Percentiles rank a stretch among this genome's conserved stretches.
Conservation (phyloP, 2,113 vertebrate genomes). For the Heterotilapia buettikoferi region DNA sequence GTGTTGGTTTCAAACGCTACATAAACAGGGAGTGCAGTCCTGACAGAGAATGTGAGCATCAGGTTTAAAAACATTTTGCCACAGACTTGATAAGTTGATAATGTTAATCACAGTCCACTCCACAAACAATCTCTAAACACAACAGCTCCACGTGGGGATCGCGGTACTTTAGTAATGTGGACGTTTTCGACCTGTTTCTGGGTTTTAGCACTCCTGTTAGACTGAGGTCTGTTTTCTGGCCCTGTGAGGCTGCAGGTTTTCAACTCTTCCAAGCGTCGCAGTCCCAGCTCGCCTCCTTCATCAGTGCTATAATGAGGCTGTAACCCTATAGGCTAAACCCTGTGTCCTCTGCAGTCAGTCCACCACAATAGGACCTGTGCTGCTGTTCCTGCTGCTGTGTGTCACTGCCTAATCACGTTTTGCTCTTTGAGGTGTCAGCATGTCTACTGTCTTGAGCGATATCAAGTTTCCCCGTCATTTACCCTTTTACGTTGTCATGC, state of each 20-base stretch:
- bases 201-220: background rate
- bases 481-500: background rate
- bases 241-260: background rate
- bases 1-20: background rate
- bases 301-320: constrained; percentile 1
- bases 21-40: background rate
- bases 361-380: background rate
- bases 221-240: background rate
- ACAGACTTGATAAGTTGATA: background rate
- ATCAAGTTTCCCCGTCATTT: background rate
- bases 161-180: background rate
- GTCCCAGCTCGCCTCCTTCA: background rate
- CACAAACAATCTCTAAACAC: background rate
- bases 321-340: constrained; percentile 5
- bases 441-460: background rate
- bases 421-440: background rate
- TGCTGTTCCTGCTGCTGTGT: background rate
- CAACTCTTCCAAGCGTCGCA: background rate
- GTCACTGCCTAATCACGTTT: background rate
- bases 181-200: background rate
- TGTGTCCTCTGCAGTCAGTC: background rate
- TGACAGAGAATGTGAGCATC: background rate
- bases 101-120: background rate
- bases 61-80: background rate
- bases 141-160: background rate